These are phyloP conservation scores for Melanotaenia nigrans DNA, from an alignment of 2,797 vertebrate genomes.

Conservation along the genomic window DNA sequence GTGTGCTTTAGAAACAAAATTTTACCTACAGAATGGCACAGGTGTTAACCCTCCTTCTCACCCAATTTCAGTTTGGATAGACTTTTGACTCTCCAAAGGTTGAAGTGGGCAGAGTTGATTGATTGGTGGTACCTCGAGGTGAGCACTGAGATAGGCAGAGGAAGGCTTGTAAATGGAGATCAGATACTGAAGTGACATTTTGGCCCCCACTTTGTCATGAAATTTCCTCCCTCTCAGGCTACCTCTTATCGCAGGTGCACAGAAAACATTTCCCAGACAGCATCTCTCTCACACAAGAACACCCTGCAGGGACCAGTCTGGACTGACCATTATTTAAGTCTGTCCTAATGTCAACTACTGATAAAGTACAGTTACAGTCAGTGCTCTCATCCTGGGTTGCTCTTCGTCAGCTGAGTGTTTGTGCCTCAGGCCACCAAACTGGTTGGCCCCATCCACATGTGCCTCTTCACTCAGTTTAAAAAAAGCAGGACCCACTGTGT, in stretches of 20 bases:
- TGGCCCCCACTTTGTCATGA: conserved; percentile 7
- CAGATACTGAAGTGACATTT: conserved; percentile 22
- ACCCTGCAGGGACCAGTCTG: conserved; percentile 1
- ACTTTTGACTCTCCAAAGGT: not conserved
- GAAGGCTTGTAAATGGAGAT: conserved; percentile 30
- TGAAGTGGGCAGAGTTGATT: not conserved
- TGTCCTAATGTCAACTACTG: conserved; percentile 21
- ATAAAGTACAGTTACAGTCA: conserved; percentile 19
- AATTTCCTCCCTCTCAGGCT: conserved; percentile 20
- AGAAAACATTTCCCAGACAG: conserved; percentile 25
- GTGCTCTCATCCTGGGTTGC: conserved; percentile 4
- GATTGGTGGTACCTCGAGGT: conserved; percentile 1
- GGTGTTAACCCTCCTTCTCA: not conserved
- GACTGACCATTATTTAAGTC: conserved; percentile 23
- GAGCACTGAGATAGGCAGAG: conserved; percentile 12
- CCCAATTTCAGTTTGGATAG: not conserved
- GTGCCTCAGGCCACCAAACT: conserved; percentile 13
- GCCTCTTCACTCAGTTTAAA: conserved; percentile 15
- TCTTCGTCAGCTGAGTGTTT: not conserved
- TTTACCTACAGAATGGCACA: not conserved
- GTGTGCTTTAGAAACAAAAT: not conserved
- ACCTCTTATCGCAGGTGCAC: conserved; percentile 37
- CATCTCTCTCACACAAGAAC: conserved; percentile 18
- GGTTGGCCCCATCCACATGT: conserved; percentile 5
- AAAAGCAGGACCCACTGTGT: conserved; percentile 5